Conservation (phyloP, 2,888 invertebrate species). For the Drosophila pullipes region DNA sequence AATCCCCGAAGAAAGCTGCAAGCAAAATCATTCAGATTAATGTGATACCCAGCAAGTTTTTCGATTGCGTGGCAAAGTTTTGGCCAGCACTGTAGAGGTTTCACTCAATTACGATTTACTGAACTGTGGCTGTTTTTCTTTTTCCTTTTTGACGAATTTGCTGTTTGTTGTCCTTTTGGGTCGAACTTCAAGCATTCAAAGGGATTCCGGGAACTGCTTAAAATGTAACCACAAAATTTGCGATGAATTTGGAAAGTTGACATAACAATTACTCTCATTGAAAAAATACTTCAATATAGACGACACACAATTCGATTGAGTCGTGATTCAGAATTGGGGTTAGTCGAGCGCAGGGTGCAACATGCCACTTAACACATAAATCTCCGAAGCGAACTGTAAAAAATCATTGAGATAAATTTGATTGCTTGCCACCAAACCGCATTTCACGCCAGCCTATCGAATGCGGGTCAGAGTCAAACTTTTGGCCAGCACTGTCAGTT, state of each 20-base stretch:
- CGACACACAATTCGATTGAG: background rate
- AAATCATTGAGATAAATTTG: constrained; percentile 22
- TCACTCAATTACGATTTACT: constrained; percentile 30
- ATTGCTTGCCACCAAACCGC: constrained; percentile 14
- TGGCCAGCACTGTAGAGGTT: constrained; percentile 31
- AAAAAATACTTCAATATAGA: background rate
- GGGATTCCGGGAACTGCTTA: constrained; percentile 1
- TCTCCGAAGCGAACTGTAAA: constrained; percentile 27
- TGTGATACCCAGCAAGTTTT: constrained; percentile 9
- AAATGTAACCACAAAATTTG: background rate
- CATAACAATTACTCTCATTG: background rate
- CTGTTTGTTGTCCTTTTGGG: constrained; percentile 15
- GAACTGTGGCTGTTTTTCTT: constrained; percentile 22
- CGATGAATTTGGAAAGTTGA: background rate
- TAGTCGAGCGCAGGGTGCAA: background rate
- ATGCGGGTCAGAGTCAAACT: constrained; percentile 46
- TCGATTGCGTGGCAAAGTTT: constrained; percentile 30
- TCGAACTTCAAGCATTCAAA: constrained; percentile 30
- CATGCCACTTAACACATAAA: background rate
- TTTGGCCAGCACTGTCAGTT: constrained; percentile 46
- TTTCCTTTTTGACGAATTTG: background rate
- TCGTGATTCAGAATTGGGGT: background rate
- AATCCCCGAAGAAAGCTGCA: constrained; percentile 21
- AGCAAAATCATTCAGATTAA: constrained; percentile 18
- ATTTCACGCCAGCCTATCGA: constrained; percentile 17